Base-by-base conservation (phyloP, 1,140 invertebrate species). In the Ooceraea biroi region DNA sequence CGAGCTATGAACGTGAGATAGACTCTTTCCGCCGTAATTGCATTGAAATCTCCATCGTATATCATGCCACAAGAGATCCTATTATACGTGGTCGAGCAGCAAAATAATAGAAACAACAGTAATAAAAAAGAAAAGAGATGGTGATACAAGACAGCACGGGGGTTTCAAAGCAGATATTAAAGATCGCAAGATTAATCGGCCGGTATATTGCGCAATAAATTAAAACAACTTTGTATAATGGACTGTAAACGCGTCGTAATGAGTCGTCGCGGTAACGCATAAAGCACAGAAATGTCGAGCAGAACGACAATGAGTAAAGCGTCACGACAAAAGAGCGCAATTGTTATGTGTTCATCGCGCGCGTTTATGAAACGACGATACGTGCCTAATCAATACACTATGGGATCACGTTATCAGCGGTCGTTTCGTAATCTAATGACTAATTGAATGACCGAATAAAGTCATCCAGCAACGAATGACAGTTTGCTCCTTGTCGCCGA, bases 351-450 rank as follows among this genome's bases (percentile, higher is more conserved):
- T 46, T 46, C 19, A 76, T 76, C 44, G 22, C n/a, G 8, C 19
- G 0, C 44, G 17, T 65, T 12, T 65, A 19, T 73, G 57, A 25
- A 74, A 57, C 22, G 69, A 80, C 5, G 44, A 44, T 71, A 71
- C 41, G 36, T 80, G 48, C 10, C 12, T 58, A 71, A 80, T 80
- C 41, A 71, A 80, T 71, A 80, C 44, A 71, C 57, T 19, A 30
- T 5, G 36, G 36, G 36, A 71, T 68, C 41, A 27, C 22, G 48
- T 80, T 80, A 80, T 58, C 50, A 48, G n/a, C 11, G 7, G 14
- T 57, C 1, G 4, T 65, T 77, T 12, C 10, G 36, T 60, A 60
- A 71, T 71, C 36, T 71, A 71, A n/a, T 71, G 36, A 58, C 22
- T 68, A 71, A 80, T 68, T 71, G 48, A 80, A 80, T n/a, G 27